Evolutionary conservation across 2,113 vertebrate genomes (phyloP).

Genomic region (Glaucidium brasilianum): DNA sequence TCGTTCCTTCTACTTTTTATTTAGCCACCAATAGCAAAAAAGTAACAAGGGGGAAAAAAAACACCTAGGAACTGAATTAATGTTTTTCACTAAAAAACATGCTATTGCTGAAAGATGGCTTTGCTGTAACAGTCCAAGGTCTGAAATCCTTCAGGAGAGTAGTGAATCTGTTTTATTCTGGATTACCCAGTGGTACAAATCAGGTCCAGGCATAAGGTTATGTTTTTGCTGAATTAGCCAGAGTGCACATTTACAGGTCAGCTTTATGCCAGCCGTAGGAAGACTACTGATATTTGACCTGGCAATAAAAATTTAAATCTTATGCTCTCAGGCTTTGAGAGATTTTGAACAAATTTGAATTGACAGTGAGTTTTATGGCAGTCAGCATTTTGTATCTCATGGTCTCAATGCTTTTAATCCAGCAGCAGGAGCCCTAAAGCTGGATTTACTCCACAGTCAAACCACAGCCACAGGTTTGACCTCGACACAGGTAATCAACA

Average conservation of each 20-base stretch:
- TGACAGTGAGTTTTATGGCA: constrained; percentile 42
- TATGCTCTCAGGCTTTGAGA: not conserved
- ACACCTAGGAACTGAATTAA: not conserved
- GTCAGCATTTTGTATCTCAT: constrained; percentile 15
- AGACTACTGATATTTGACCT: constrained; percentile 17
- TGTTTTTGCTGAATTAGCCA: constrained; percentile 39
- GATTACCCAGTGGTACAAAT: not conserved
- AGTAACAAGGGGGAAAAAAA: not conserved
- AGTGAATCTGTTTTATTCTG: not conserved
- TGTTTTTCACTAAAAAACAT: not conserved
- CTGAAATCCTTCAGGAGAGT: not conserved
- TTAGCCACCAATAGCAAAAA: not conserved
- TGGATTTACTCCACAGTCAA: constrained; percentile 22
- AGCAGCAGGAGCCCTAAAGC: not conserved
- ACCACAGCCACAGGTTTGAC: not conserved
- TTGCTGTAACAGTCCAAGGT: not conserved
- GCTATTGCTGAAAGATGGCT: not conserved
- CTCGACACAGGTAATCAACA: not conserved
- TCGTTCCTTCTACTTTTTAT: not conserved
- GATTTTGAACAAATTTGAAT: constrained; percentile 45
- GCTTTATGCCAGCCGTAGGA: not conserved
- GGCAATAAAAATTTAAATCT: constrained; percentile 44
- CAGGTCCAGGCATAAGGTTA: not conserved
- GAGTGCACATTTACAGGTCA: constrained; percentile 16
- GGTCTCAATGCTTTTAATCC: not conserved